Base-by-base conservation (phyloP, 2,113 vertebrate genomes). In the Eulemur macaco region DNA sequence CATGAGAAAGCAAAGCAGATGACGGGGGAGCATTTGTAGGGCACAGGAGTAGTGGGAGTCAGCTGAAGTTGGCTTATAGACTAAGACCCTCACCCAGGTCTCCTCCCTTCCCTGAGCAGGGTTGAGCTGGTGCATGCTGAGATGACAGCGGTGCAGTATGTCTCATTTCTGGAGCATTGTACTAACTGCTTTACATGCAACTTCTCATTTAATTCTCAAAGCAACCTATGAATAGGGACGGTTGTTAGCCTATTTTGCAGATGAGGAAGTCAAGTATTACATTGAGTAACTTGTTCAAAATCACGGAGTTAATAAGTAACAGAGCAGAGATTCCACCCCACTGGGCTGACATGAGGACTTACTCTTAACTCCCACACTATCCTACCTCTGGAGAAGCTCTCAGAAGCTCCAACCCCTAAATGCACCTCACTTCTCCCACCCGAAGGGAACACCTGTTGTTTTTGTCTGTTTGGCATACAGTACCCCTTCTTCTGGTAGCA, bases 291-390 rank as follows among this genome's bases (percentile, higher is more conserved):
- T 66, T 78, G 73, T 42, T 92, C 50, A 91, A 69, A 93, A 94
- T 93, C 93, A 91, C 82, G 10, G 37, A 88, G 93, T 91, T 96
- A 95, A 68, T 94, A 68, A 96, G 54, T 96, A 92, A 91, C 66
- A 68, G 81, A 85, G 17, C 74, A 80, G 68, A 95, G 56, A 80
- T 54, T 25, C 3, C 6, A 52, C 54, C 66, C 50, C 37, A 74
- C 63, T 39, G 81, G 37, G 20, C 66, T 80, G 45, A 52, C 60
- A 45, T 9, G 25, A 37, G 37, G 21, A 8, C 10, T 85, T 52
- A 17, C 15, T 34, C 37, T n/a, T 20, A 45, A 54, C 54, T 52
- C 58, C 77, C 15, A 25, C 5, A 34, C 39, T 45, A 1, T 4
- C 18, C 60, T 45, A 31, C 50, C 73, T 60, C 18, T 27, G 54